Conservation (phyloP, 1,140 invertebrate genomes). For the Physella acuta region DNA sequence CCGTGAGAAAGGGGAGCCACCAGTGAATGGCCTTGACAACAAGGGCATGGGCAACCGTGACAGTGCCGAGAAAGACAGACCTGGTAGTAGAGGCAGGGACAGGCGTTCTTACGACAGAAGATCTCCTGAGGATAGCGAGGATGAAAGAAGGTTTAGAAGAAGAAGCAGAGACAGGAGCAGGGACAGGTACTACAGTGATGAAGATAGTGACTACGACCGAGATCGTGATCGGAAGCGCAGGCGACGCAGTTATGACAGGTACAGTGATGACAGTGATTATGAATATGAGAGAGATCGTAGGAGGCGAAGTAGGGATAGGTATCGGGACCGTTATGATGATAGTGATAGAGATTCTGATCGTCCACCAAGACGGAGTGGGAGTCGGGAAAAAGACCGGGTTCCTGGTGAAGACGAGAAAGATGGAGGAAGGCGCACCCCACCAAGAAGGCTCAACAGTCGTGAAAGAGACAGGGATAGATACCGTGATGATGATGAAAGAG, state of each 20-base stretch:
- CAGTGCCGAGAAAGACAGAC: not conserved
- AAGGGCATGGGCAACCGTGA: not conserved
- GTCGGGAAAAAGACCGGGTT: not conserved
- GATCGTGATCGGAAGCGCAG: constrained; percentile 7
- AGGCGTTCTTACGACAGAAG: not conserved
- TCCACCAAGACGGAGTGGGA: no score
- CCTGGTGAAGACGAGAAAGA: not conserved
- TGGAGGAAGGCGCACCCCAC: not conserved
- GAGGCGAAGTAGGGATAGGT: constrained; percentile 13
- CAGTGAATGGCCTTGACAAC: constrained; percentile 5
- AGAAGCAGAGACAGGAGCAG: constrained; percentile 5
- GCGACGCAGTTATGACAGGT: constrained; percentile 2
- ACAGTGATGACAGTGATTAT: constrained; percentile 18
- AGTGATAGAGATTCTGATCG: not conserved
- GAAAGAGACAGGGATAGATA: not conserved
- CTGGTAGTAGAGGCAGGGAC: not conserved
- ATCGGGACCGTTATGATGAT: constrained; percentile 9
- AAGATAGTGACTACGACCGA: constrained; percentile 19
- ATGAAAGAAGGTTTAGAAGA: not conserved
- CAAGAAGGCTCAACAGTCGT: not conserved
- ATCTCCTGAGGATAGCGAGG: not conserved
- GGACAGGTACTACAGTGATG: constrained; percentile 5
- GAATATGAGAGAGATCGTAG: constrained; percentile 4
- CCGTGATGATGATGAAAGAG: not conserved
- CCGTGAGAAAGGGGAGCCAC: constrained; percentile 5